Evolutionary conservation across 2,797 vertebrate species (phyloP), one percentile per base, ranked within the genome.

Genomic region (Cephalopachus bancanus): DNA sequence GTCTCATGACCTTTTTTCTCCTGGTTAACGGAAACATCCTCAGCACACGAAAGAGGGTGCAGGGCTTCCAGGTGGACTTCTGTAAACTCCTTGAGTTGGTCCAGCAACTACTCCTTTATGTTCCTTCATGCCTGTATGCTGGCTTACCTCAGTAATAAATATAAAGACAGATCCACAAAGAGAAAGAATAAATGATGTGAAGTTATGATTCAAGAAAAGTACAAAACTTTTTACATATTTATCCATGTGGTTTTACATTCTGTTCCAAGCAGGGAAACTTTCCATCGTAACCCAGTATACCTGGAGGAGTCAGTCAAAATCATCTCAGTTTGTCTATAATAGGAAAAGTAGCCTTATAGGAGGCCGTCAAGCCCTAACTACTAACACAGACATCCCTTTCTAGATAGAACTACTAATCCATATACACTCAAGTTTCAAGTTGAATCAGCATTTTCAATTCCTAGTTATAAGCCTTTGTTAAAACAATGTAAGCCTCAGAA

Each of bases 381-480:
- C 65, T 86, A 59, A 87, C 53, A 91, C 49, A 64, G 20, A 64
- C 17, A 78, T 57, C 0, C 33, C 33, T 76, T 89, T 89, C 53
- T 76, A 90, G 11, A 84, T 53, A 89, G 0, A 93, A 22, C 44
- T 76, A 93, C 62, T 88, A 88, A 80, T 26, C 37, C 80, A 19
- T 5, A 30, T 44, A 67, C 62, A 19, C 30, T 60, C 65, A 84
- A 80, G 28, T 37, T 89, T 93, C 71, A 60, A 86, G 67, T 6
- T 64, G 7, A 95, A 53, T 37, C 15, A 44, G 28, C n/a, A 71
- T 87, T 79, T 57, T 37, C 7, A 75, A 79, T 59, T 53, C 14
- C 65, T 93, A 92, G 17, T 37, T 74, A 49, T 22, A 85, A 90
- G 37, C 19, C n/a, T 94, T 91, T 64, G 33, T 72, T 93, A 90